Evolutionary conservation across 2,888 invertebrate species (phyloP).

Genomic region (Reticulitermes lucifugus): DNA sequence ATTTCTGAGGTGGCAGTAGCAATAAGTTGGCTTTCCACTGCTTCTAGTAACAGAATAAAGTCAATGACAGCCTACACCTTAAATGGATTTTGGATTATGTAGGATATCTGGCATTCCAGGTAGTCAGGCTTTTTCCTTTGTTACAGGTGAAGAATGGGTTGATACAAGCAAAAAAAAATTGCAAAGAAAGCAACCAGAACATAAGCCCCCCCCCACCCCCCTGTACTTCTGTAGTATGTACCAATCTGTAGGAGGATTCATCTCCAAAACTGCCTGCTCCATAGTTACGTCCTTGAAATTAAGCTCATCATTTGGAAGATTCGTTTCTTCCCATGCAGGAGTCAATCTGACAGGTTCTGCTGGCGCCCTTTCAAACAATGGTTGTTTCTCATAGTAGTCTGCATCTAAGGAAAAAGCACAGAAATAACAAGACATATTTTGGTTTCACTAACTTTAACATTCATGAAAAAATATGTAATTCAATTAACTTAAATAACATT

Average conservation of each 20-base stretch:
- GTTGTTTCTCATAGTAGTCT: constrained; percentile 66
- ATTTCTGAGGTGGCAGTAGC: too few species aligned
- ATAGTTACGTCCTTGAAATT: constrained; percentile 80
- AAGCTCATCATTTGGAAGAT: constrained; percentile 85
- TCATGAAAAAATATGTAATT: too few species aligned
- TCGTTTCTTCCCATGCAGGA: constrained; percentile 89
- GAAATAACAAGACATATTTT: too few species aligned
- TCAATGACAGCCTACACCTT: too few species aligned
- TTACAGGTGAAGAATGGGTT: not conserved
- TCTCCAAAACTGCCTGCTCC: constrained; percentile 76
- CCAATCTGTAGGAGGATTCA: constrained; percentile 83
- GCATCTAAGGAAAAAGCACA: constrained; percentile 33
- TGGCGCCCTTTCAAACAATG: constrained; percentile 64
- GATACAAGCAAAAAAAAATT: not conserved
- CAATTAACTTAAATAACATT: too few species aligned
- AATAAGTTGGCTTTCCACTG: too few species aligned
- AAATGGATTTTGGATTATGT: too few species aligned
- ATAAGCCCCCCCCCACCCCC: too few species aligned
- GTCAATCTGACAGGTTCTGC: constrained; percentile 85
- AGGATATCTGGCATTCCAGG: too few species aligned
- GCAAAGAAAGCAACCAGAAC: too few species aligned
- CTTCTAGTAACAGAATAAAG: too few species aligned
- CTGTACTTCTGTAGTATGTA: constrained; percentile 54
- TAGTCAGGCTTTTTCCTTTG: not conserved
- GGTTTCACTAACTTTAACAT: too few species aligned